phyloP scores from a whole-genome alignment of 2,797 vertebrate genomes.

The Hoplostethus atlanticus region DNA sequence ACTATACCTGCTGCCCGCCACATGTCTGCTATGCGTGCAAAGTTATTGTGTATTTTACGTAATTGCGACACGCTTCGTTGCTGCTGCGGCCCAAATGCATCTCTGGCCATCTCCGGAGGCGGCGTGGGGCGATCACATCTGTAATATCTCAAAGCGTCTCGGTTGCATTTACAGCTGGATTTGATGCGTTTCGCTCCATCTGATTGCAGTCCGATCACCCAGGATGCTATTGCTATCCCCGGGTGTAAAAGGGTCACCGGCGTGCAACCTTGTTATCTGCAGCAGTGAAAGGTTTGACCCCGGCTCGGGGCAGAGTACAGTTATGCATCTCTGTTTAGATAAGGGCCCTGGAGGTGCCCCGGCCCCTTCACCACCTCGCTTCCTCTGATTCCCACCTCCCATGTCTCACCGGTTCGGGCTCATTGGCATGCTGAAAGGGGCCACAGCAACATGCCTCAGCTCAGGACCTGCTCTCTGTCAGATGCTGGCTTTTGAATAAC shows the following conservation, averaged over 20 bases:
- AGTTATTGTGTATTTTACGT: too few species aligned
- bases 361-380: constrained; percentile 1
- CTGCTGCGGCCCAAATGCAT: too few species aligned
- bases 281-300: constrained; percentile 7
- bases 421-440: constrained; percentile 45
- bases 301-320: not conserved
- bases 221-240: not conserved
- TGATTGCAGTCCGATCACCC: not conserved
- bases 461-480: constrained; percentile 27
- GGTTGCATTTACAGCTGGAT: too few species aligned
- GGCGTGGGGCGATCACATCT: too few species aligned
- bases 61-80: not conserved
- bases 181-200: too few species aligned
- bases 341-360: constrained; percentile 26
- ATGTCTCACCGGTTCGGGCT: constrained; percentile 21
- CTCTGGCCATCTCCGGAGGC: too few species aligned
- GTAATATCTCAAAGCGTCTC: too few species aligned
- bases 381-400: constrained; percentile 23
- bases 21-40: too few species aligned
- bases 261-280: constrained; percentile 10
- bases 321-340: constrained; percentile 76
- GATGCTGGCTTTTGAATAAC: constrained; percentile 43
- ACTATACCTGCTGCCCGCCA: too few species aligned
- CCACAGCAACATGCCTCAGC: constrained; percentile 31
- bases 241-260: not conserved